Base-by-base conservation (phyloP, 1,140 invertebrate genomes). In the Nephotettix cincticeps region DNA sequence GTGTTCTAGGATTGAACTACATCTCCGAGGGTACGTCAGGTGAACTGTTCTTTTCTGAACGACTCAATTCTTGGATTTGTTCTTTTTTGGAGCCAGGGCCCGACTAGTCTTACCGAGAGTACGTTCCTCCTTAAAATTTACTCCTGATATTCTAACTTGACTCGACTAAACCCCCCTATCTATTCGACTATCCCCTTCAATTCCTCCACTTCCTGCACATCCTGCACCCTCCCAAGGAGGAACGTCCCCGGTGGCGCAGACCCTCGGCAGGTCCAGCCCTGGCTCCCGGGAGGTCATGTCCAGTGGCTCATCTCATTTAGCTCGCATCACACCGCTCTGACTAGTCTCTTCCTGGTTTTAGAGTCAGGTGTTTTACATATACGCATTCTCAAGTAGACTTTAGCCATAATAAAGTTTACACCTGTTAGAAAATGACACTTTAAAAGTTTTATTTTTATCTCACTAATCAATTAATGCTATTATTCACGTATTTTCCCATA, bases 311-410 rank as follows among this genome's bases (percentile, higher is more conserved):
- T 61, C 56, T 61, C 56, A 61, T 61, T 71, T 71, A 71, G 70
- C 70, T 71, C 32, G 70, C 36, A 71, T 71, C 70, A 71, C 70
- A 71, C 70, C 70, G 70, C 70, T 71, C 58, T 71, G 70, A 30
- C 56, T 61, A 11, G 27, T 23, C 47, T 19, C 21, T 19, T 14
- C 32, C 14, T 36, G 32, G 32, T 36, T 36, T 14, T 14, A 36
- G 32, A 36, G 32, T 4, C 4, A 36, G 14, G 32, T 36, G 32
- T 36, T 36, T 14, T 36, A 36, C 32, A 36, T 4, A 36, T 14
- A 36, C 4, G 14, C 32, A 36, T n/a, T n/a, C n/a, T n/a, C n/a
- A n/a, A n/a, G n/a, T n/a, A n/a, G n/a, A n/a, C n/a, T n/a, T n/a
- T n/a, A n/a, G n/a, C n/a, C n/a, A n/a, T n/a, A n/a, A n/a, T n/a